Evolutionary conservation across 2,113 vertebrate genomes (phyloP).

Genomic region (pig (Sus scrofa)): DNA sequence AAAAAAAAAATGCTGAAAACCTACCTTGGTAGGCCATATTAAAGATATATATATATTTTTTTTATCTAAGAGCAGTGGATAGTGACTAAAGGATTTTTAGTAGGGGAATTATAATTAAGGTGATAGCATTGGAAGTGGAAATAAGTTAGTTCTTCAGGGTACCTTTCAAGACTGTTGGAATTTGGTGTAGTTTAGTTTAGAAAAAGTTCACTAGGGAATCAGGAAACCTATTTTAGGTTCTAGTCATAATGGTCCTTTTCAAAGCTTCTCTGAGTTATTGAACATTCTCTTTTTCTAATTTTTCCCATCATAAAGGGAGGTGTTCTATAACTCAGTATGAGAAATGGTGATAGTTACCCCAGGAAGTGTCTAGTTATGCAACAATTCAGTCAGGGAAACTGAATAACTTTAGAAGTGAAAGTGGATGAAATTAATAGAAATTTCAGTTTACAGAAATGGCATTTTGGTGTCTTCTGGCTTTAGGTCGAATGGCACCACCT

Average conservation of each 20-base stretch:
- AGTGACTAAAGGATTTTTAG: background rate
- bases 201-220: background rate
- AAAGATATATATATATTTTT: background rate
- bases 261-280: background rate
- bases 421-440: background rate
- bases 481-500: slow-evolving; percentile 97
- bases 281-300: background rate
- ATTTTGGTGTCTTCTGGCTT: slow-evolving; percentile 44
- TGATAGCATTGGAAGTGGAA: background rate
- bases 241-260: background rate
- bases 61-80: background rate
- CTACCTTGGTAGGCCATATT: background rate
- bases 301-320: background rate
- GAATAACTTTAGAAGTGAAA: slow-evolving; percentile 27
- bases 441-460: background rate
- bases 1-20: background rate
- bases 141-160: background rate
- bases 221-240: slow-evolving; percentile 24
- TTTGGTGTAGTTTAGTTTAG: slow-evolving; percentile 23
- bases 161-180: background rate
- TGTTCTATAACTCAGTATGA: background rate
- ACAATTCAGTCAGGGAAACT: background rate
- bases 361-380: background rate
- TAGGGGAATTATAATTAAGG: background rate
- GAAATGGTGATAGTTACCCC: background rate